Conservation (phyloP, 2,113 vertebrate species). For the Salminus brasiliensis region DNA sequence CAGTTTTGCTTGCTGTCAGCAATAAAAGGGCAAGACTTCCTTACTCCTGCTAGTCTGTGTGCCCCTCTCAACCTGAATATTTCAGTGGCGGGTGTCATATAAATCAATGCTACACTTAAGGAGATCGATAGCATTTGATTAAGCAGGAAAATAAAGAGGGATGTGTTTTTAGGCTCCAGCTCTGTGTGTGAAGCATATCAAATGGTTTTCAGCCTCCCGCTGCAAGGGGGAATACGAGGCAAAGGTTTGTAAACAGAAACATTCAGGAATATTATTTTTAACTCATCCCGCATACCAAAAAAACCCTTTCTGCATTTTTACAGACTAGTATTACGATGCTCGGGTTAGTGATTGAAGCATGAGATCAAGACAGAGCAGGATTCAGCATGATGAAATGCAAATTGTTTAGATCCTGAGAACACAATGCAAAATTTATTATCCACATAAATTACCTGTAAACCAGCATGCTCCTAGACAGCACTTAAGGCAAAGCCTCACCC, state of each 20-base stretch:
- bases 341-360: neutral
- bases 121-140: slow-evolving; percentile 60
- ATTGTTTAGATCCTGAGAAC: neutral
- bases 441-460: neutral
- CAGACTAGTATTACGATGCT: neutral
- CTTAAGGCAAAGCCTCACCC: neutral
- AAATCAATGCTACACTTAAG: slow-evolving; percentile 60
- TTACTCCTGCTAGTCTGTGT: slow-evolving; percentile 18
- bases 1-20: slow-evolving; percentile 53
- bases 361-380: neutral
- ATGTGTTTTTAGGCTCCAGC: slow-evolving; percentile 38
- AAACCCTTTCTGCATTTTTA: neutral
- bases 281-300: neutral
- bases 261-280: slow-evolving; percentile 2
- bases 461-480: neutral
- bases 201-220: neutral
- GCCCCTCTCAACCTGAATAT: slow-evolving; percentile 38
- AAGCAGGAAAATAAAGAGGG: slow-evolving; percentile 41
- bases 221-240: too few relatives aligned
- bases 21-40: slow-evolving; percentile 28
- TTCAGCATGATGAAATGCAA: neutral
- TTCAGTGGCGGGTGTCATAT: slow-evolving; percentile 50
- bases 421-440: neutral
- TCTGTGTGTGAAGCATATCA: slow-evolving; percentile 18
- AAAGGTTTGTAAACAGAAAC: slow-evolving; percentile 10